Percentiles rank a stretch among this genome's conserved stretches.
phyloP scores from a whole-genome alignment of 1,140 invertebrate species.

The Cyclina sinensis region DNA sequence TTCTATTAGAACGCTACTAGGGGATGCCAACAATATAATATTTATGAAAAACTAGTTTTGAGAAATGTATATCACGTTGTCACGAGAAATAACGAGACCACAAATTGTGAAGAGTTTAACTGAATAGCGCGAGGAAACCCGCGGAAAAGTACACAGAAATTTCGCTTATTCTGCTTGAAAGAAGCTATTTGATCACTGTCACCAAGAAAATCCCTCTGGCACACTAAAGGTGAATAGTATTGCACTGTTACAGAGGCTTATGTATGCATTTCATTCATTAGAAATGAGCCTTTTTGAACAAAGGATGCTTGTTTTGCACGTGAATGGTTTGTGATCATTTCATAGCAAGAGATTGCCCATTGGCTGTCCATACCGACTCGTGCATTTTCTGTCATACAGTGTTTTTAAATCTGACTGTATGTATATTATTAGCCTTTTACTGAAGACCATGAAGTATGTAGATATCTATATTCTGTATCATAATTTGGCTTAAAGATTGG shows the following conservation, averaged over 20 bases:
- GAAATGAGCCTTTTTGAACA: background rate
- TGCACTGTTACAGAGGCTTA: background rate
- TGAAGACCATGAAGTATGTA: too few species aligned
- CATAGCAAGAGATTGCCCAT: too few species aligned
- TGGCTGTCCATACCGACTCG: too few species aligned
- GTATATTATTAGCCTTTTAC: too few species aligned
- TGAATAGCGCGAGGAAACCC: slow-evolving; percentile 59
- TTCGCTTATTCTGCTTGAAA: background rate
- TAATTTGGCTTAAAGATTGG: too few species aligned
- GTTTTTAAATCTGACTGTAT: too few species aligned
- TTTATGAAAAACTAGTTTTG: too few species aligned
- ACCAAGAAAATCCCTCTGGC: background rate
- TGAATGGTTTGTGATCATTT: too few species aligned
- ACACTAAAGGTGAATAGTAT: background rate
- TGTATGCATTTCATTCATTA: background rate
- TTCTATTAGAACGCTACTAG: too few species aligned
- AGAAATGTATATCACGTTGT: background rate
- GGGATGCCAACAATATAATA: too few species aligned
- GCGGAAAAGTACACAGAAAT: slow-evolving; percentile 28
- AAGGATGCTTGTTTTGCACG: background rate
- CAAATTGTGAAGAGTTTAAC: slow-evolving; percentile 55
- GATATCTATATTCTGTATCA: too few species aligned
- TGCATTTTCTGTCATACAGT: too few species aligned
- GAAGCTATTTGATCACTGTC: background rate
- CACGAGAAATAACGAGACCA: slow-evolving; percentile 30